These are phyloP conservation scores for Tachystola acroxantha DNA, from an alignment of 2,888 invertebrate genomes.

Conservation along the genomic window DNA sequence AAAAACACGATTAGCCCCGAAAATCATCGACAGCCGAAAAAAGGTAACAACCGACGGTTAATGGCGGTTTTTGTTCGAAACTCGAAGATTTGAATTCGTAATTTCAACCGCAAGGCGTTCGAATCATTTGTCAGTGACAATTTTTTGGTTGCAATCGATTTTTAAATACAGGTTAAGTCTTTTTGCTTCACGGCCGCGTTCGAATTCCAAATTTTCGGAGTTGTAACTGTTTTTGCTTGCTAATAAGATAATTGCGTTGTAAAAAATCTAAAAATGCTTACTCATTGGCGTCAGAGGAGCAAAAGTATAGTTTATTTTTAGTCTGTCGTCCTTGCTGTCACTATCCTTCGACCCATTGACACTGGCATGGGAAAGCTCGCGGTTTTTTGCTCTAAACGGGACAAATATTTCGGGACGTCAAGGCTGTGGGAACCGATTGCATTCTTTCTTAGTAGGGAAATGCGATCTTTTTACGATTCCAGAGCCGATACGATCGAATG, in stretches of 20 bases:
- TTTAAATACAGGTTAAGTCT: slow-evolving; percentile 73
- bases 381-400: slow-evolving; percentile 61
- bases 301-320: slow-evolving; percentile 13
- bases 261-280: slow-evolving; percentile 23
- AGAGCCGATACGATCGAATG: slow-evolving; percentile 61
- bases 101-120: slow-evolving; percentile 75
- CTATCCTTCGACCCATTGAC: slow-evolving; percentile 45
- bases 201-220: slow-evolving; percentile 35
- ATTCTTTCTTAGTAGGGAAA: slow-evolving; percentile 60
- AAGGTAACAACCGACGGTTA: slow-evolving; percentile 68
- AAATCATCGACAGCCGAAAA: slow-evolving; percentile 74
- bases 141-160: slow-evolving; percentile 77
- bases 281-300: slow-evolving; percentile 21
- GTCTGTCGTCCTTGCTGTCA: slow-evolving; percentile 30
- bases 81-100: slow-evolving; percentile 76
- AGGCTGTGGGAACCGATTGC: slow-evolving; percentile 73
- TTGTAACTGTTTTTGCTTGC: slow-evolving; percentile 28
- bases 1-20: slow-evolving; percentile 74
- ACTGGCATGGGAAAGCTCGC: slow-evolving; percentile 68
- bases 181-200: slow-evolving; percentile 31
- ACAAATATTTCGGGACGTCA: slow-evolving; percentile 55
- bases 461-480: slow-evolving; percentile 54
- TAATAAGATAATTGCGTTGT: slow-evolving; percentile 39
- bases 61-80: slow-evolving; percentile 75
- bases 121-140: slow-evolving; percentile 79